Conservation (phyloP, 2,888 invertebrate species). For the Brachyopa scutellaris region DNA sequence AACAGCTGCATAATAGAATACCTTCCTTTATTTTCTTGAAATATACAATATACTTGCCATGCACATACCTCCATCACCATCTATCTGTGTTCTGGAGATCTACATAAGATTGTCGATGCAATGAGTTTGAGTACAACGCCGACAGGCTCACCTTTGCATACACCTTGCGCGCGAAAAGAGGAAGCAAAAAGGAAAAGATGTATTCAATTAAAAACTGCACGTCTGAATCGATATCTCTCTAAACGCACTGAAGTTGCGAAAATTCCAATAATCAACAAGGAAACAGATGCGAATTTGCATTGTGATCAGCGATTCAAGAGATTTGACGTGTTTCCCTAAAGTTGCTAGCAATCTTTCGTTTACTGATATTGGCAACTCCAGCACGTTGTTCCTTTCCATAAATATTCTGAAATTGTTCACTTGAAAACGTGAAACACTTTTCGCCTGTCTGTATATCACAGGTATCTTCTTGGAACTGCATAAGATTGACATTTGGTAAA, state of each 20-base stretch:
- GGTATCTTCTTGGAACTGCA: no score
- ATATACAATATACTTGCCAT: no score
- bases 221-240: conserved; percentile 40
- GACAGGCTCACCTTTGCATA: background rate
- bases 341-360: no score
- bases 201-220: conserved; percentile 60
- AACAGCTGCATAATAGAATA: conserved; percentile 33
- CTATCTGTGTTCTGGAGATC: background rate
- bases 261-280: conserved; percentile 24
- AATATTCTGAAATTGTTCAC: no score
- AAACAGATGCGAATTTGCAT: background rate
- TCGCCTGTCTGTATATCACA: no score
- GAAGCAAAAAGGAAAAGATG: conserved; percentile 23
- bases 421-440: no score
- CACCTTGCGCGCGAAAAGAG: background rate
- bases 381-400: no score
- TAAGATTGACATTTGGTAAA: no score
- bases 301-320: background rate
- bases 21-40: no score
- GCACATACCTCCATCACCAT: no score
- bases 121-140: conserved; percentile 8
- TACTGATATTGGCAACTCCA: no score
- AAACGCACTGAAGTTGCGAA: conserved; percentile 8
- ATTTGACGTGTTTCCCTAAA: background rate
- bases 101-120: conserved; percentile 18